These are phyloP conservation scores for Polypterus senegalus DNA, from an alignment of 2,113 vertebrate species.

Conservation along the genomic window DNA sequence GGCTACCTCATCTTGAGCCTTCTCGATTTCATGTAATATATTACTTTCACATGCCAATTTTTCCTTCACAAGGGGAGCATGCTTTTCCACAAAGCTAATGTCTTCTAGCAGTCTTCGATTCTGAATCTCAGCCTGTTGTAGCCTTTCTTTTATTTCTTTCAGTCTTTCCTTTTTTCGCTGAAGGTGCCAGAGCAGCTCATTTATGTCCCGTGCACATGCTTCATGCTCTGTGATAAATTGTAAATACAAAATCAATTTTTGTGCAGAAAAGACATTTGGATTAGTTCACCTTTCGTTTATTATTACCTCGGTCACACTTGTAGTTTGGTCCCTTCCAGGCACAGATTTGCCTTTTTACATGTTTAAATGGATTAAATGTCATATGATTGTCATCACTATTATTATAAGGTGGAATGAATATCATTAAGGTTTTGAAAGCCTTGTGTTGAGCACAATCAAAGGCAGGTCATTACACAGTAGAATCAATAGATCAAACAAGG, in stretches of 20 bases:
- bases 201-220: constrained; percentile 36
- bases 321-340: too few species aligned
- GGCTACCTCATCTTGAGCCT: constrained; percentile 42
- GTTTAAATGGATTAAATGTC: background rate
- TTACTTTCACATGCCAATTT: constrained; percentile 44
- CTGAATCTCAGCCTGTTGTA: constrained; percentile 26
- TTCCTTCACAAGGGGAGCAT: constrained; percentile 50
- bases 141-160: constrained; percentile 28
- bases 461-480: too few species aligned
- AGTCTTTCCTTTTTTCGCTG: constrained; percentile 31
- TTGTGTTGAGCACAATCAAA: too few species aligned
- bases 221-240: constrained; percentile 46
- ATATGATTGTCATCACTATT: background rate
- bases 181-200: constrained; percentile 50
- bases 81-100: constrained; percentile 47
- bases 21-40: constrained; percentile 24
- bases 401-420: too few species aligned
- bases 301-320: too few species aligned
- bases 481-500: too few species aligned
- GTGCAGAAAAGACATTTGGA: too few species aligned
- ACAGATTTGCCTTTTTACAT: background rate
- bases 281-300: too few species aligned
- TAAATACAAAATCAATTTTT: too few species aligned
- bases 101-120: constrained; percentile 44
- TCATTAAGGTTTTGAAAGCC: too few species aligned